phyloP scores from a whole-genome alignment of 30 jellyfish, hydroid and myxozoan genomes.

The Chrysaora quinquecirrha region DNA sequence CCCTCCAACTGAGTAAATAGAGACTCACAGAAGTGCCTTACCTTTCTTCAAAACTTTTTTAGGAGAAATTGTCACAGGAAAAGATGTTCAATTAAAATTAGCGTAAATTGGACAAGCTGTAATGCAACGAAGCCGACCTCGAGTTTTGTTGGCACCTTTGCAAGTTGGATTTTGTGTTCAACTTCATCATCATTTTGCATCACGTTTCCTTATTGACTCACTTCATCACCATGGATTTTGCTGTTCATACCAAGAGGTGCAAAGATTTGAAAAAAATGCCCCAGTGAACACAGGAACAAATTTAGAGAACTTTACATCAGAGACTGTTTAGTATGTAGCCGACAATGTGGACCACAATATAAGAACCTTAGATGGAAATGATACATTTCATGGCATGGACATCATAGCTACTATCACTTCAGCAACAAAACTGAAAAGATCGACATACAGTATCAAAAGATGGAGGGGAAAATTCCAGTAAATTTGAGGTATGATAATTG shows the following conservation, averaged over 20 bases:
- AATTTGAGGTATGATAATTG: background rate
- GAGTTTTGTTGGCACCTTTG: constrained; percentile 40
- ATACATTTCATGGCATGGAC: constrained; percentile 66
- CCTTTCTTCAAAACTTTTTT: constrained; percentile 1
- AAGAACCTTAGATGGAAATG: constrained; percentile 52
- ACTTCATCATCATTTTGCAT: constrained; percentile 32
- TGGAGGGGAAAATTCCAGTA: background rate
- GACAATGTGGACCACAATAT: constrained; percentile 59
- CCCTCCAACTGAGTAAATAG: constrained; percentile 3
- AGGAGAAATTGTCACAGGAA: background rate
- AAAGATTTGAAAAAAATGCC: constrained; percentile 15
- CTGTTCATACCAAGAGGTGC: constrained; percentile 30
- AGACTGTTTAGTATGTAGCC: constrained; percentile 38
- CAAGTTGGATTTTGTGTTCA: constrained; percentile 29
- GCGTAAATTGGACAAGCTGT: constrained; percentile 27
- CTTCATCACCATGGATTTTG: constrained; percentile 17
- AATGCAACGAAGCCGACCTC: constrained; percentile 19
- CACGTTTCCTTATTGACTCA: constrained; percentile 29
- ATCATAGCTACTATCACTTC: constrained; percentile 2
- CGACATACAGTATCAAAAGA: constrained; percentile 13
- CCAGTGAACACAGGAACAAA: background rate
- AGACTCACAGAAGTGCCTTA: background rate
- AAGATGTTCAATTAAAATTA: background rate
- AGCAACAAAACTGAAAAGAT: constrained; percentile 6
- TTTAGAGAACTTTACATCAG: constrained; percentile 8